Base-by-base conservation (phyloP, 2,113 vertebrate species). In the Pseudopipra pipra region DNA sequence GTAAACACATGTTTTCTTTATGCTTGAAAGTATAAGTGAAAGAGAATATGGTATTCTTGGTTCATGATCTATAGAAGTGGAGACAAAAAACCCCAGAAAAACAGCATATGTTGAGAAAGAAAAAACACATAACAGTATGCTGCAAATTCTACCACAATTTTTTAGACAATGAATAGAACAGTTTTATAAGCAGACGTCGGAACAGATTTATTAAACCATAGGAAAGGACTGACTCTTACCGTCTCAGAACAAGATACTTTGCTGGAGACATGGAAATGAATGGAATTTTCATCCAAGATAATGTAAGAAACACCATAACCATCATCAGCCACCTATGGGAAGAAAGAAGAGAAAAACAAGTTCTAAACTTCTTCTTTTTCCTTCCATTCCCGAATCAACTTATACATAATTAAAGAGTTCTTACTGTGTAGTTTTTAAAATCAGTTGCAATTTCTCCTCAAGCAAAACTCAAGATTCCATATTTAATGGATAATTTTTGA, bases 251-350 rank as follows among this genome's bases (percentile, higher is more conserved):
- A 98, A 61, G 99, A 99, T 89, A 98, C 59, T 97, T 99, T 99
- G 98, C 99, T 99, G 86, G 99, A 99, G 92, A 99, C 97, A 59
- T 99, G 99, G 95, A 99, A 99, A 85, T 98, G 99, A 96, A 99
- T 99, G 68, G 98, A 97, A 70, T 98, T 97, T 51, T 99, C 99
- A 25, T 94, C 99, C 58, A 99, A 85, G 19, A 99, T 98, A 18
- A 99, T 99, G 75, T 99, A 99, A 8, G 99, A 99, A 78, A 99
- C 99, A 7, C 99, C 99, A 12, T 99, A 99, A 66, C 99, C 99
- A 51, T 99, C 99, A 87, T 99, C 99, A 54, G 99, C 99, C 75
- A 99, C 99, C 99, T 99, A 59, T 5, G 0, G 37, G 65, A 89
- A 87, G 44, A 80, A 59, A 81, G 27, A 73, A 63, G 22, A 85